Evolutionary conservation across 35 echinoderm and acorn worm species (phyloP).

Genomic region (Diadema setosum): DNA sequence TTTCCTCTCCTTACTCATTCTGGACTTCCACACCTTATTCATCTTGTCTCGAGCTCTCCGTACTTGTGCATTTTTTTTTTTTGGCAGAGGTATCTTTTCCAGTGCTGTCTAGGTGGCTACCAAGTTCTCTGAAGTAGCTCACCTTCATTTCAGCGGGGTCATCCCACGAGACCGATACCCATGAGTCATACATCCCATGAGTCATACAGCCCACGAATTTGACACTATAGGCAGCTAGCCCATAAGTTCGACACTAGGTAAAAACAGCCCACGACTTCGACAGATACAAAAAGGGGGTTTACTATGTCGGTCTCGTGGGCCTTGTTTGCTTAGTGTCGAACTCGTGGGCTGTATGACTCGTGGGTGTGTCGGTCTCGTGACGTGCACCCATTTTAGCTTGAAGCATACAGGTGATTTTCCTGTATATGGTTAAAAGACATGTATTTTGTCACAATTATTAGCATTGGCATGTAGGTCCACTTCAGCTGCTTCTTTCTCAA

Average conservation of each 20-base stretch:
- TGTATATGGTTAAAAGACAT: not conserved
- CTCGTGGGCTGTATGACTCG: too few species aligned
- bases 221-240: too few species aligned
- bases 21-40: not conserved
- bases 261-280: too few species aligned
- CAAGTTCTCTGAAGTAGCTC: not conserved
- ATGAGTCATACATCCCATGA: too few species aligned
- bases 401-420: not conserved
- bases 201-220: too few species aligned
- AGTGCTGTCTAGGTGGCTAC: not conserved
- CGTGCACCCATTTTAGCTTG: too few species aligned
- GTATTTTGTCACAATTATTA: slow-evolving; percentile 7
- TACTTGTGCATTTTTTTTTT: not conserved
- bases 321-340: too few species aligned
- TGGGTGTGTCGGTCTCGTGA: too few species aligned
- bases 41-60: not conserved
- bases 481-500: not conserved
- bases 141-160: not conserved
- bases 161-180: too few species aligned
- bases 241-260: too few species aligned
- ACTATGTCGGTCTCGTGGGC: too few species aligned
- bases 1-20: not conserved
- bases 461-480: not conserved
- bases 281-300: too few species aligned
- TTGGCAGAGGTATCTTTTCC: not conserved